These are phyloP conservation scores for Cataglyphis hispanica DNA, from an alignment of 1,140 invertebrate genomes.

Conservation along the genomic window DNA sequence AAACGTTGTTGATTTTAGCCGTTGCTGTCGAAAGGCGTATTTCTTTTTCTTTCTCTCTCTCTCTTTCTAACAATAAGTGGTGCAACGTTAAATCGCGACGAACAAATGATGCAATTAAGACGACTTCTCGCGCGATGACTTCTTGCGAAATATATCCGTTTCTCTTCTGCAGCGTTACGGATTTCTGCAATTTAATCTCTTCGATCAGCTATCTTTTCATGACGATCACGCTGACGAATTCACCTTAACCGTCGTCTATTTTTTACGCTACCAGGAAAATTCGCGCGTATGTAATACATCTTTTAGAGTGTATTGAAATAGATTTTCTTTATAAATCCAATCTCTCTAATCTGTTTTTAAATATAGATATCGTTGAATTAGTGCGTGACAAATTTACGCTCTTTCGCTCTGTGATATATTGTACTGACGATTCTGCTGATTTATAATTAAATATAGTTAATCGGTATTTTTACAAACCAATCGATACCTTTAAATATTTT, in stretches of 20 bases:
- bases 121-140: conserved; percentile 13
- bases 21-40: neutral
- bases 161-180: conserved; percentile 24
- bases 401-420: neutral
- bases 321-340: neutral
- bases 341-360: neutral
- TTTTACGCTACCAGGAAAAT: neutral
- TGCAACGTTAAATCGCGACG: conserved; percentile 62
- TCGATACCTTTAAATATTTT: neutral
- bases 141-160: conserved; percentile 63
- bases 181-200: conserved; percentile 9
- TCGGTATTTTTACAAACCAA: neutral
- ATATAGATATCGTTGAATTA: conserved; percentile 12
- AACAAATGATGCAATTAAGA: conserved; percentile 65
- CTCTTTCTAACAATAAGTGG: conserved; percentile 21
- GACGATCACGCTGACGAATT: neutral
- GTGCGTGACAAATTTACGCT: neutral
- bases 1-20: neutral
- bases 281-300: too few species aligned
- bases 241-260: neutral
- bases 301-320: neutral
- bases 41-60: too few species aligned
- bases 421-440: neutral
- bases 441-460: neutral
- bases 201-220: neutral